These are phyloP conservation scores for Pomatorhinus ruficollis DNA, from an alignment of 2,113 vertebrate species.

Conservation along the genomic window DNA sequence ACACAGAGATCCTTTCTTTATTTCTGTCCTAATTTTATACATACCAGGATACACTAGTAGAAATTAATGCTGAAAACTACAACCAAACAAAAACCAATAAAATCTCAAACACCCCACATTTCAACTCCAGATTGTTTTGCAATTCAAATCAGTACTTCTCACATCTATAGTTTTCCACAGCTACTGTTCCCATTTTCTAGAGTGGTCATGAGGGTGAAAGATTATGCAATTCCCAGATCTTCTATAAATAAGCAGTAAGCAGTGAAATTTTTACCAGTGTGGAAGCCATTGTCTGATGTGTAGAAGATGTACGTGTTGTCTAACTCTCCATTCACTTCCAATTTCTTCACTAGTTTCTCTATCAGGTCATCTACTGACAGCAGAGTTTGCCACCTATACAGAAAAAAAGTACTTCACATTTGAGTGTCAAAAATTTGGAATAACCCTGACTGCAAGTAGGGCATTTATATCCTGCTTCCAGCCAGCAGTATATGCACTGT, in stretches of 20 bases:
- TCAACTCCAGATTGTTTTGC: neutral
- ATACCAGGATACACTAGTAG: neutral
- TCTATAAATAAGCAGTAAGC: neutral
- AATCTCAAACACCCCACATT: neutral
- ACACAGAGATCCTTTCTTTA: neutral
- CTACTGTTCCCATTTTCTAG: neutral
- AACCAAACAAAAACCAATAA: neutral
- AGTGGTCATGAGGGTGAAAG: neutral
- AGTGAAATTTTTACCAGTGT: constrained; percentile 81
- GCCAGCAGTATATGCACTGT: neutral
- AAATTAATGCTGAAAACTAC: neutral
- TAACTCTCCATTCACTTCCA: constrained; percentile 85
- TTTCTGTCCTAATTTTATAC: neutral
- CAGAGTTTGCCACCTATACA: constrained; percentile 90
- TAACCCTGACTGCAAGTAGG: neutral
- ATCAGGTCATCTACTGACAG: constrained; percentile 95
- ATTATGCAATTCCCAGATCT: neutral
- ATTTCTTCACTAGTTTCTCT: constrained; percentile 88
- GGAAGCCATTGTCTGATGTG: constrained; percentile 97
- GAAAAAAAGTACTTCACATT: neutral
- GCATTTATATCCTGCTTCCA: neutral
- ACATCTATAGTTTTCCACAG: neutral
- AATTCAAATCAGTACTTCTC: neutral
- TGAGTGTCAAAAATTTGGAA: neutral
- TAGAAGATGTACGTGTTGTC: constrained; percentile 93